Base-by-base conservation (phyloP, 1,140 invertebrate genomes). In the Zaprionus nigranus region DNA sequence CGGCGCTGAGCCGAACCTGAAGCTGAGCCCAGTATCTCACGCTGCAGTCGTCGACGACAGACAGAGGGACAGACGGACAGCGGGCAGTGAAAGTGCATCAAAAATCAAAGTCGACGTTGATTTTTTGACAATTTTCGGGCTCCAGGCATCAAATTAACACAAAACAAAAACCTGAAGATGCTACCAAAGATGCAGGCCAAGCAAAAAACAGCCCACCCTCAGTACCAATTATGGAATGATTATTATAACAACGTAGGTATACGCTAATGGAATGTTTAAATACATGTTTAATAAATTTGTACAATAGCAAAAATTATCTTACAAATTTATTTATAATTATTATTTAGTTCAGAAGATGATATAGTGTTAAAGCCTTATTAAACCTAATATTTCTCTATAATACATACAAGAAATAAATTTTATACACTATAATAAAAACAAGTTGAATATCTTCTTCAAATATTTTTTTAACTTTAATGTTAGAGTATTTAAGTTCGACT, bases 81-180 rank as follows among this genome's bases (percentile, higher is more conserved):
- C 30, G 58, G 61, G 34, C 66, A 85, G 85, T 84, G 81, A 88
- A 90, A 90, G 81, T 90, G 85, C 85, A 90, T 79, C 79, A 82
- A 79, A 82, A 90, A 82, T 82, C 86, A 90, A 82, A 85, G 80
- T 80, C 83, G 46, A 76, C 75, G 66, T 74, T 75, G 64, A 79
- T 71, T 73, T 84, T 84, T 85, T 84, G 84, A 84, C 70, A 84
- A 81, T 71, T 81, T 83, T 83, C 79, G 78, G 77, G 68, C 30
- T 34, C 76, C 72, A 80, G 75, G 81, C 84, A 90, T 84, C 81
- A 88, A 84, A 84, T 88, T 88, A 85, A 85, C 82, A 83, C 76
- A 72, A 82, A 71, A 58, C 78, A 88, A 84, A 84, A 79, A 76
- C 57, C 11, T 57, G 51, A 83, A 83, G 83, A 86, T 86, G 83